Evolutionary conservation across 2,888 invertebrate genomes (phyloP).

Genomic region (Augochlorella aurata): DNA sequence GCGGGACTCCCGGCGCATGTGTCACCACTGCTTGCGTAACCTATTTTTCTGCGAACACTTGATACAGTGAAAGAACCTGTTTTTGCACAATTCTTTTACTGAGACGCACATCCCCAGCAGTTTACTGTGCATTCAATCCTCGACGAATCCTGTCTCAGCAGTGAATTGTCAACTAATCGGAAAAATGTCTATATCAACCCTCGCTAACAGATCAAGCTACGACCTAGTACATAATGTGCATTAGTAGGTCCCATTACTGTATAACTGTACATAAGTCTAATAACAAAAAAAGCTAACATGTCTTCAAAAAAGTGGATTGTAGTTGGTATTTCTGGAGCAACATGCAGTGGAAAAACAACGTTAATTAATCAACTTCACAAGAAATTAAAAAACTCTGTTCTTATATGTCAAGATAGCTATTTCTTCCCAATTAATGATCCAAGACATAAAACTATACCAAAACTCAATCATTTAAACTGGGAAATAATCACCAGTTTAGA

Average conservation of each 20-base stretch:
- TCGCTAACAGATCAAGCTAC: no score
- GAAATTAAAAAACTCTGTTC: conserved; percentile 79
- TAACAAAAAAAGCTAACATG: conserved; percentile 45
- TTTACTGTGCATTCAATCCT: no score
- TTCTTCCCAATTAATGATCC: conserved; percentile 87
- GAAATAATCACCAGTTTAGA: conserved; percentile 89
- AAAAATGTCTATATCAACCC: no score
- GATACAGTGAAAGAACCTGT: no score
- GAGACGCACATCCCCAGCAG: no score
- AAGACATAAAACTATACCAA: conserved; percentile 85
- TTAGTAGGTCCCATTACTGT: background rate
- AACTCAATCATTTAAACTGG: conserved; percentile 89
- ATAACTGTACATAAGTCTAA: background rate
- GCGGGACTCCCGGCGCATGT: no score
- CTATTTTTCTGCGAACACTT: no score
- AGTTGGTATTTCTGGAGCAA: conserved; percentile 90
- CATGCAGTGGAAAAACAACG: conserved; percentile 93
- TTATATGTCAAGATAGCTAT: conserved; percentile 90
- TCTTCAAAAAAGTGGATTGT: conserved; percentile 84
- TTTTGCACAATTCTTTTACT: no score
- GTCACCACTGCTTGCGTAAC: no score
- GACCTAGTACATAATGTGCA: no score
- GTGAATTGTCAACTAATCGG: no score
- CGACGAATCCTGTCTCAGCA: no score
- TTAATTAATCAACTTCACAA: conserved; percentile 84